Evolutionary conservation across 37 sponge, comb jelly and placozoan genomes (phyloP), one percentile per base, ranked within the genome.

Genomic region (Hormiphora californensis): DNA sequence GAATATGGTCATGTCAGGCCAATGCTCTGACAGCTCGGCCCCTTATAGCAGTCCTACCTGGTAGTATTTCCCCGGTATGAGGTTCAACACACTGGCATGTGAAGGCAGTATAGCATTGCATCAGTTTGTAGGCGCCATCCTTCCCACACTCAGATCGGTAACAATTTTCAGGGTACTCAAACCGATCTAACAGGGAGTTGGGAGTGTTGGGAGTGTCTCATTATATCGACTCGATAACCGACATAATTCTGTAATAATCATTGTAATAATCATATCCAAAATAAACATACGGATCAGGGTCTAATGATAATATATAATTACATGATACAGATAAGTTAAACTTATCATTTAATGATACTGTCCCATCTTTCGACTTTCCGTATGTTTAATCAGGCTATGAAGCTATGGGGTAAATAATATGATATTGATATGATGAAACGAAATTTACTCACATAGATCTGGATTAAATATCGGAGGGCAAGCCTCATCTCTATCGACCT

Each of bases 31-130:
- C n/a, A n/a, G n/a, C n/a, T n/a, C n/a, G n/a, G n/a, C n/a, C n/a
- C n/a, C n/a, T n/a, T n/a, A n/a, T n/a, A n/a, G n/a, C n/a, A n/a
- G n/a, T 57, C 61, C 27, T 28, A 57, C 81, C 81, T 4, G 81
- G 8, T 11, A 73, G 7, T 3, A 73, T 9, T n/a, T 39, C 81
- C 1, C 81, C 81, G 4, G 46, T 22, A 1, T 73, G 36, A 3
- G 81, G n/a, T 43, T 73, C 44, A 8, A 73, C 81, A 73, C 81
- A 73, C 27, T 73, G 81, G 23, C 81, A 73, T 25, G 81, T 22
- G 81, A 43, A 73, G 3, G 46, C 17, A 46, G 81, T 27, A 4
- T 43, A 46, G 43, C 81, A 73, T 46, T 73, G 81, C 81, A 73
- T 73, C 44, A 46, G 17, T 33, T 36, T 73, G 81, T 36, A 73